Percentiles rank a stretch among this genome's conserved stretches.
Conservation (phyloP, 1,140 invertebrate species). For the Forficula auricularia region DNA sequence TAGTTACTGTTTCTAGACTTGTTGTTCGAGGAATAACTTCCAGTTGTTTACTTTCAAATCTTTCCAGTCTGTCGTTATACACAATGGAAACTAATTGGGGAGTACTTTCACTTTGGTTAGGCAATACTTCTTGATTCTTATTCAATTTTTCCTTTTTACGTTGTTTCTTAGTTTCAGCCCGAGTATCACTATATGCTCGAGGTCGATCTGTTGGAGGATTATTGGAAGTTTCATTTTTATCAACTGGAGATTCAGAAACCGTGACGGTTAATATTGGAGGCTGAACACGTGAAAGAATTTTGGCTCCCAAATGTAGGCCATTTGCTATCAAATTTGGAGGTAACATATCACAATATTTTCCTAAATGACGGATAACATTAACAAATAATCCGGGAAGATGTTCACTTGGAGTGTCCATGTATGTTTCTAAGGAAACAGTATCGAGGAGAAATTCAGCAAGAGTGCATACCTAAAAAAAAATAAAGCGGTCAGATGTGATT, state of each 20-base stretch:
- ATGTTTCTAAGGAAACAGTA: conserved; percentile 61
- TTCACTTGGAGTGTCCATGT: conserved; percentile 59
- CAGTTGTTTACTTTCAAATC: too few relatives aligned
- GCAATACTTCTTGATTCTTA: too few relatives aligned
- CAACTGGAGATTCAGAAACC: too few relatives aligned
- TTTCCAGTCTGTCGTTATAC: too few relatives aligned
- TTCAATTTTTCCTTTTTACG: too few relatives aligned
- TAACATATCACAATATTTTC: conserved; percentile 35
- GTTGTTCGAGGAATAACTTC: too few relatives aligned
- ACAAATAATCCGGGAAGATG: conserved; percentile 56
- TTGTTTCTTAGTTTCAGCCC: conserved; percentile 2
- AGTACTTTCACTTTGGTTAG: too few relatives aligned
- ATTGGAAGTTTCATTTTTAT: too few relatives aligned
- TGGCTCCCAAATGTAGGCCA: conserved; percentile 48
- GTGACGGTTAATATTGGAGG: conserved; percentile 31
- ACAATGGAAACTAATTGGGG: too few relatives aligned
- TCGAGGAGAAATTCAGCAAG: conserved; percentile 64
- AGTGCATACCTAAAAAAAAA: conserved; percentile 42
- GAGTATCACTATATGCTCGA: conserved; percentile 6
- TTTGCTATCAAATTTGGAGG: conserved; percentile 41
- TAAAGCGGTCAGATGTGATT: too few relatives aligned
- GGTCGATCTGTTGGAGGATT: neutral
- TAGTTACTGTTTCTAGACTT: too few relatives aligned
- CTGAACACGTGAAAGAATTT: conserved; percentile 60
- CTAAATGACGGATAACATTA: conserved; percentile 42